Percentiles rank a stretch among this genome's conserved stretches.
These are phyloP conservation scores for Zophobas atratus DNA, from an alignment of 1,140 invertebrate species.

Conservation along the genomic window DNA sequence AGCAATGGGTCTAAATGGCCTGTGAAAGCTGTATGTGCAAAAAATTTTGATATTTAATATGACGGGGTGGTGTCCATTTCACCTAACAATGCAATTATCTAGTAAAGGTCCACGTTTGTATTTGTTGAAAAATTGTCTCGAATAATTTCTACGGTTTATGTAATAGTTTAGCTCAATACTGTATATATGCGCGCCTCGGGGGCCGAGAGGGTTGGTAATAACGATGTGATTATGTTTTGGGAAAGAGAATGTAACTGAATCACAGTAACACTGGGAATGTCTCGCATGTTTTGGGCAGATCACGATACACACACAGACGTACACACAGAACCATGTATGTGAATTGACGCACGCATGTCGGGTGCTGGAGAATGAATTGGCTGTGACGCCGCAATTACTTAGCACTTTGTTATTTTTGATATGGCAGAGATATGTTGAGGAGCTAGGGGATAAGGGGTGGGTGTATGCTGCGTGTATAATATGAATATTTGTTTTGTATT, in stretches of 20 bases:
- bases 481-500: constrained; percentile 18
- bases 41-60: too few relatives aligned
- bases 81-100: too few relatives aligned
- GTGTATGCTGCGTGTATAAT: constrained; percentile 1
- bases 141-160: too few relatives aligned
- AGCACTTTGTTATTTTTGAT: not conserved
- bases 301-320: constrained; percentile 49
- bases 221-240: constrained; percentile 34
- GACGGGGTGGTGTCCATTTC: too few relatives aligned
- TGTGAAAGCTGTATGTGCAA: too few relatives aligned
- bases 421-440: constrained; percentile 36
- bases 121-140: not conserved
- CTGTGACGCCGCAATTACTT: constrained; percentile 6
- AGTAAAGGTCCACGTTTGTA: not conserved
- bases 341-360: constrained; percentile 29
- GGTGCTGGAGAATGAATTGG: constrained; percentile 7
- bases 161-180: constrained; percentile 1
- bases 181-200: constrained; percentile 32
- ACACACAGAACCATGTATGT: constrained; percentile 44
- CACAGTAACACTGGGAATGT: constrained; percentile 63
- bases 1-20: too few relatives aligned
- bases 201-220: constrained; percentile 17
- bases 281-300: constrained; percentile 57
- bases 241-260: constrained; percentile 57
- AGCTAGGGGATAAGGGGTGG: not conserved